These are phyloP conservation scores for Drosophila auraria DNA, from an alignment of 1,140 invertebrate genomes.

Conservation along the genomic window DNA sequence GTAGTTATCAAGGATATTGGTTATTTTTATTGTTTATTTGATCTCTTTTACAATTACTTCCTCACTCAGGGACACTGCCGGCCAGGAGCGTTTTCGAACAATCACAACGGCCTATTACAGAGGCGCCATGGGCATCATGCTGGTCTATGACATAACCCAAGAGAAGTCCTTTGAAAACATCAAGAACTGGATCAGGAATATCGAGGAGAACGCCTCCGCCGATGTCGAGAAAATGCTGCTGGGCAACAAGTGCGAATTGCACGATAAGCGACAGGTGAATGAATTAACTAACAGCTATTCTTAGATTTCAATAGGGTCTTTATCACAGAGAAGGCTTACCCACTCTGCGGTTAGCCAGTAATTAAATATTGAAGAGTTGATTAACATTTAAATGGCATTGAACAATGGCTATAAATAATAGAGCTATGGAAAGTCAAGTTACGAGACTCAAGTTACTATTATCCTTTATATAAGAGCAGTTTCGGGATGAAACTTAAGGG, in stretches of 20 bases:
- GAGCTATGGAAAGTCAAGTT: neutral
- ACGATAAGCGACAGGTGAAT: slow-evolving; percentile 94
- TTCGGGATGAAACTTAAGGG: too few species aligned
- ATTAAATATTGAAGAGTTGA: neutral
- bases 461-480: too few species aligned
- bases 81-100: slow-evolving; percentile 98
- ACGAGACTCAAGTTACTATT: too few species aligned
- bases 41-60: slow-evolving; percentile 16
- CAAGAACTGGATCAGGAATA: slow-evolving; percentile 99
- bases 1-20: slow-evolving; percentile 1
- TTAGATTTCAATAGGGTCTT: neutral
- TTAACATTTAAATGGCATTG: neutral
- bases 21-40: neutral
- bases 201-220: slow-evolving; percentile 97
- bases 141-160: slow-evolving; percentile 99
- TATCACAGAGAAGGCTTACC: slow-evolving; percentile 5
- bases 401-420: neutral
- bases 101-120: slow-evolving; percentile 99
- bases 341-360: neutral
- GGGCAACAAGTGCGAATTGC: slow-evolving; percentile 97
- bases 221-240: slow-evolving; percentile 98
- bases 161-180: slow-evolving; percentile 99
- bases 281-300: neutral
- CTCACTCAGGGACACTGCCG: slow-evolving; percentile 94
- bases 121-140: slow-evolving; percentile 99